Conservation (phyloP, 2,888 invertebrate species). For the Limnephilus rhombicus region DNA sequence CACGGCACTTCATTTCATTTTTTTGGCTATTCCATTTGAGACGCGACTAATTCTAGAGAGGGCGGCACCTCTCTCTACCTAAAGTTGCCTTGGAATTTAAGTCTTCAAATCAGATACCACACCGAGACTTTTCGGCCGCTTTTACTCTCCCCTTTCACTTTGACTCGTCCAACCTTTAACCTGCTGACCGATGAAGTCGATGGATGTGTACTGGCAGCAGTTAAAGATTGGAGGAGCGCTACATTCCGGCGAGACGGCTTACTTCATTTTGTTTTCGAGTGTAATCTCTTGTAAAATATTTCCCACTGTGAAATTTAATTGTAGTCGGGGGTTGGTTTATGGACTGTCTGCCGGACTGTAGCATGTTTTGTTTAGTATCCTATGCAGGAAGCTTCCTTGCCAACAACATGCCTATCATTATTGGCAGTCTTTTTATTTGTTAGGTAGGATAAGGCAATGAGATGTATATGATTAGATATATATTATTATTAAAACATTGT, state of each 20-base stretch:
- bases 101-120: background rate
- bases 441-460: slow-evolving; percentile 57
- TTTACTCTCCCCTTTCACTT: slow-evolving; percentile 7
- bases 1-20: background rate
- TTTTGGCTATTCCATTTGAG: background rate
- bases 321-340: background rate
- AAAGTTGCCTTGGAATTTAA: background rate
- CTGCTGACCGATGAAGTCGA: slow-evolving; percentile 6
- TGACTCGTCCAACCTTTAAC: background rate
- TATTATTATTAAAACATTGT: slow-evolving; percentile 59
- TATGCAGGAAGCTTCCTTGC: slow-evolving; percentile 55
- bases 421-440: slow-evolving; percentile 58
- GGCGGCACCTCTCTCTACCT: background rate
- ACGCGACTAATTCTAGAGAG: background rate
- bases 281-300: slow-evolving; percentile 56
- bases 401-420: slow-evolving; percentile 52
- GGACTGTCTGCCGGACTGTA: slow-evolving; percentile 10
- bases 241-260: slow-evolving; percentile 28
- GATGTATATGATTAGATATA: slow-evolving; percentile 62
- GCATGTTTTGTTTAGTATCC: background rate
- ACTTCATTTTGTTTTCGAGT: slow-evolving; percentile 25
- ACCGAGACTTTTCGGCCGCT: slow-evolving; percentile 19
- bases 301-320: slow-evolving; percentile 22
- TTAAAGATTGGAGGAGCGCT: background rate
- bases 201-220: background rate